These are phyloP conservation scores for Porites divaricata DNA, from an alignment of 92 coral and sea anemone genomes.

Conservation along the genomic window DNA sequence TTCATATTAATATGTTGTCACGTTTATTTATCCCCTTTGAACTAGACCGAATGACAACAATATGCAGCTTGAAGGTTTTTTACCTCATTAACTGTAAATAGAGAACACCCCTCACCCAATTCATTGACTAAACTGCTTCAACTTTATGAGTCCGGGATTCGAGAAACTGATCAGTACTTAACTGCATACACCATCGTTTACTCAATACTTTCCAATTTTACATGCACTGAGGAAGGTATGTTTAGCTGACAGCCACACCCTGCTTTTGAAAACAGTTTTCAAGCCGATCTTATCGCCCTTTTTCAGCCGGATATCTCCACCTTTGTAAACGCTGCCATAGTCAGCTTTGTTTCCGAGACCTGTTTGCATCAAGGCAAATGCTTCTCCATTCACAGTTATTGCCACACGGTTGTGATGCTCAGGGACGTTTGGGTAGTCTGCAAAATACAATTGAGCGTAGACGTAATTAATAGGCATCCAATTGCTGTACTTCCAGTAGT, in stretches of 20 bases:
- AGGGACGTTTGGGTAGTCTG: too few species aligned
- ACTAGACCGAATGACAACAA: too few species aligned
- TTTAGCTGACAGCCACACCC: background rate
- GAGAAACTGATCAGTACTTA: too few species aligned
- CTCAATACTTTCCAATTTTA: background rate
- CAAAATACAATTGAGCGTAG: constrained; percentile 13
- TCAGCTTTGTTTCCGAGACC: background rate
- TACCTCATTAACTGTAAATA: too few species aligned
- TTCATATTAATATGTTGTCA: too few species aligned
- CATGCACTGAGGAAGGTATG: constrained; percentile 22
- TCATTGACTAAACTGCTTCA: too few species aligned
- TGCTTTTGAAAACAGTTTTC: background rate
- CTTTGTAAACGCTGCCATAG: constrained; percentile 1
- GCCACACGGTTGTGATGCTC: background rate
- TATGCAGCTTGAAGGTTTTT: too few species aligned
- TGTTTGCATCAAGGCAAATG: background rate
- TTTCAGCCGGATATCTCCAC: background rate
- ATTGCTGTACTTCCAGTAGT: background rate
- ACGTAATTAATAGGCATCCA: background rate
- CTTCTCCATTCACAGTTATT: background rate
- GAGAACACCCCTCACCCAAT: too few species aligned
- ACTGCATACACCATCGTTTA: too few species aligned
- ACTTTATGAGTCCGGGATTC: too few species aligned
- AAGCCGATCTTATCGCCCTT: constrained; percentile 8
- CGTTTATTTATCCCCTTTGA: too few species aligned